A percentile compares a stretch with the other conserved stretches of the same genome.
Conservation (phyloP, 2,113 vertebrate species). For the Uropsilus gracilis region DNA sequence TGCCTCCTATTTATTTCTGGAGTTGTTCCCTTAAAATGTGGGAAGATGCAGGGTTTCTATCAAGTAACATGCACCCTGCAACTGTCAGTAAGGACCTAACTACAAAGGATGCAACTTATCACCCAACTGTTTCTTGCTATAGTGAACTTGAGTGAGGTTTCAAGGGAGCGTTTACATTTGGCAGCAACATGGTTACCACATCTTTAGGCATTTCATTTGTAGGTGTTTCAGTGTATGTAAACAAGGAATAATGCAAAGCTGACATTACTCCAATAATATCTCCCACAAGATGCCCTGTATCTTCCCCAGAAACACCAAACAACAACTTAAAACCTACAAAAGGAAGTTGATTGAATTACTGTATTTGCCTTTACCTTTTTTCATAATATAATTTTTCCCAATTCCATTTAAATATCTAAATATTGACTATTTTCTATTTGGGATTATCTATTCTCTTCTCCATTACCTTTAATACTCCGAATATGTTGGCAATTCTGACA, state of each 20-base stretch:
- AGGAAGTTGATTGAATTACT: neutral
- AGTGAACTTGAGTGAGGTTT: neutral
- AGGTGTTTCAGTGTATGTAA: neutral
- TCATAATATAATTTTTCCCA: neutral
- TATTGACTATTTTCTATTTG: neutral
- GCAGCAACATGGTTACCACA: neutral
- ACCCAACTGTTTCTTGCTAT: neutral
- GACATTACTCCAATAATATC: neutral
- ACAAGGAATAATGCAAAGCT: neutral
- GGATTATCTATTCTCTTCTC: neutral
- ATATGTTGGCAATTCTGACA: neutral
- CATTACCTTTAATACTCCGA: neutral
- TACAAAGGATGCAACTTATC: neutral
- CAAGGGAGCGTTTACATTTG: neutral
- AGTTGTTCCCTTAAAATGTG: slow-evolving; percentile 40
- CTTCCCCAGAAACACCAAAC: neutral
- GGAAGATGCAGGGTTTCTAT: neutral
- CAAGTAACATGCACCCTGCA: neutral
- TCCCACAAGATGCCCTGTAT: neutral
- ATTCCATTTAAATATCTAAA: neutral
- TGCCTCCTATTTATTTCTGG: slow-evolving; percentile 60
- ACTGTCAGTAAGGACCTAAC: neutral
- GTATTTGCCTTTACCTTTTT: too few relatives aligned
- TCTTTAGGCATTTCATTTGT: neutral
- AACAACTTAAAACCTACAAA: neutral